Evolutionary conservation across 2,113 vertebrate species (phyloP).

Genomic region (Myrmophylax atrothorax): DNA sequence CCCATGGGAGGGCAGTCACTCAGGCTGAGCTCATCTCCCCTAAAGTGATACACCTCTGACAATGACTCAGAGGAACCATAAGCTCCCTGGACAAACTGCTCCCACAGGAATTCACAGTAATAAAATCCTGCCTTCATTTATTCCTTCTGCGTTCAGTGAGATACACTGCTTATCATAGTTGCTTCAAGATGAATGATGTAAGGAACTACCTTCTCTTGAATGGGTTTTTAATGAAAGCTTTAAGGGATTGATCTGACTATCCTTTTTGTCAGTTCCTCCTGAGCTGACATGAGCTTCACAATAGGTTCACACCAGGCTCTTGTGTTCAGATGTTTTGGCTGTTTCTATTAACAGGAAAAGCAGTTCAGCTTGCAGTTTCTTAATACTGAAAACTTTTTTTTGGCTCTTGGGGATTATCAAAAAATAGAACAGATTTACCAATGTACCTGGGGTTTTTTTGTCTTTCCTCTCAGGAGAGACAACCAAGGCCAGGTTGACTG

Average conservation of each 20-base stretch:
- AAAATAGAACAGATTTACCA: not conserved
- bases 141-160: not conserved
- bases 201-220: not conserved
- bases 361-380: not conserved
- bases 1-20: not conserved
- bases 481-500: not conserved
- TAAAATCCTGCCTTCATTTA: slow-evolving; percentile 6
- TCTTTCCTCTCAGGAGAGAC: not conserved
- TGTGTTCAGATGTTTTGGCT: not conserved
- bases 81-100: slow-evolving; percentile 13
- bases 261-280: slow-evolving; percentile 12
- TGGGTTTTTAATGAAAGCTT: slow-evolving; percentile 1
- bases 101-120: not conserved
- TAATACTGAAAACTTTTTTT: not conserved
- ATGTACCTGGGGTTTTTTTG: not conserved
- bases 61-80: not conserved
- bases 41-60: not conserved
- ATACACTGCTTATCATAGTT: not conserved
- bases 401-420: not conserved
- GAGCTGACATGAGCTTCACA: not conserved
- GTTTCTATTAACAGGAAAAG: not conserved
- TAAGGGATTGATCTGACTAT: slow-evolving; percentile 2
- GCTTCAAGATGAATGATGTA: not conserved
- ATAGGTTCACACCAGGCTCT: not conserved
- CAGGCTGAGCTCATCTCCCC: slow-evolving; percentile 20